These are phyloP conservation scores for Cheilosia grossa DNA, from an alignment of 2,888 invertebrate genomes.

Conservation along the genomic window DNA sequence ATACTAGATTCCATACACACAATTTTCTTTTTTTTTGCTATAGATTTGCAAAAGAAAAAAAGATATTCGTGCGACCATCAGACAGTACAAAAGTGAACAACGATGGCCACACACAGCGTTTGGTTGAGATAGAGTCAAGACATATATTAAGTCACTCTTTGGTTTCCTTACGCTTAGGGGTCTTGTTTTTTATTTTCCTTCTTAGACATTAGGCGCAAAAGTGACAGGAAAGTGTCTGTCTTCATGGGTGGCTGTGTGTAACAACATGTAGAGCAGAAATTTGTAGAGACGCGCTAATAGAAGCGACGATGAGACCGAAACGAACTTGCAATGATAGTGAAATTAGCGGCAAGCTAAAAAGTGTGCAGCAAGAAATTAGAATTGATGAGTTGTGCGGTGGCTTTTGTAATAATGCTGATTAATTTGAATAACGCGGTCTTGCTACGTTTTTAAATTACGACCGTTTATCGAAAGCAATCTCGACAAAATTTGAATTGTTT, in stretches of 20 bases:
- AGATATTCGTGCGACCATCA: slow-evolving; percentile 18
- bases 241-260: slow-evolving; percentile 50
- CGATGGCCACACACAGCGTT: slow-evolving; percentile 55
- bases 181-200: slow-evolving; percentile 15
- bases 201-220: slow-evolving; percentile 44
- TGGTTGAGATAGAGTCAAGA: neutral
- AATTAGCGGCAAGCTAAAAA: slow-evolving; percentile 4
- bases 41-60: neutral
- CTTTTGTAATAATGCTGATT: too few species aligned
- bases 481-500: too few species aligned
- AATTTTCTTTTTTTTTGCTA: neutral
- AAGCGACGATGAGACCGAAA: slow-evolving; percentile 2
- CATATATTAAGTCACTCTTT: slow-evolving; percentile 14
- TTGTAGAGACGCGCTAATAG: neutral
- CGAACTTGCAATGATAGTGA: slow-evolving; percentile 48
- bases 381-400: neutral
- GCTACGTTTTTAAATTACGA: too few species aligned
- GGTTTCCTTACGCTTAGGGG: neutral
- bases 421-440: too few species aligned
- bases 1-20: neutral
- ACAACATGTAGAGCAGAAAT: slow-evolving; percentile 29
- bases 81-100: slow-evolving; percentile 37
- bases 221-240: slow-evolving; percentile 60
- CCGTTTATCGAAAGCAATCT: too few species aligned
- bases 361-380: neutral